These are phyloP conservation scores for Sebastes vulpes DNA, from an alignment of 2,797 vertebrate species.

Conservation along the genomic window DNA sequence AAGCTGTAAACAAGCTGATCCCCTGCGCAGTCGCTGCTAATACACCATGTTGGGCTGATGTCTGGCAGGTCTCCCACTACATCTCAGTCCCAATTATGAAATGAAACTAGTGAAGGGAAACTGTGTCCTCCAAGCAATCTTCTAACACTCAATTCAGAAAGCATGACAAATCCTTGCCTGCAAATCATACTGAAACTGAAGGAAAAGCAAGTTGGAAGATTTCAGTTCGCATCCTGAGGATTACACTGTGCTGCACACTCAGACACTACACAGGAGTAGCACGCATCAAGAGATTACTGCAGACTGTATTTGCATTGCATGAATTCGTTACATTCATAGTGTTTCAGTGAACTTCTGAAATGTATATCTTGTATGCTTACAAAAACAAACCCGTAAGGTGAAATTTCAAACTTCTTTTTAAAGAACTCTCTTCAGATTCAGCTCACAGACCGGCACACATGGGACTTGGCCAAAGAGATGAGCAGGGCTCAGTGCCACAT, in stretches of 20 bases:
- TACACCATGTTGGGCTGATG: conserved; percentile 25
- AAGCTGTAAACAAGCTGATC: conserved; percentile 20
- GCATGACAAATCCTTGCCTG: conserved; percentile 5
- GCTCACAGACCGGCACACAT: not conserved
- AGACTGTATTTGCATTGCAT: not conserved
- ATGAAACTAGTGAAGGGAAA: conserved; percentile 27
- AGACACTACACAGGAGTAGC: not conserved
- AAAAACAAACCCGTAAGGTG: not conserved
- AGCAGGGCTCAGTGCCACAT: not conserved
- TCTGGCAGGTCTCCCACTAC: conserved; percentile 31
- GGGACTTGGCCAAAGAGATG: not conserved
- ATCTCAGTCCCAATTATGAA: conserved; percentile 36
- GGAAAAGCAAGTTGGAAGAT: not conserved
- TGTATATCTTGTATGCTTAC: not conserved
- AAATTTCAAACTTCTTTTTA: not conserved
- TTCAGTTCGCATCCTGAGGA: not conserved
- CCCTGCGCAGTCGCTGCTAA: conserved; percentile 8
- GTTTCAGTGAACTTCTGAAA: not conserved
- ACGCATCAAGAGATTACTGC: not conserved
- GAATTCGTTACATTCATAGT: not conserved
- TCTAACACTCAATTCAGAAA: conserved; percentile 5
- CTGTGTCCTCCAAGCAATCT: conserved; percentile 27
- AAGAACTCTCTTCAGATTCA: not conserved
- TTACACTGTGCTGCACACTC: not conserved
- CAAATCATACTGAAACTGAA: conserved; percentile 16